Base-by-base conservation (phyloP, 2,113 vertebrate species). In the Oreochromis tanganicae region DNA sequence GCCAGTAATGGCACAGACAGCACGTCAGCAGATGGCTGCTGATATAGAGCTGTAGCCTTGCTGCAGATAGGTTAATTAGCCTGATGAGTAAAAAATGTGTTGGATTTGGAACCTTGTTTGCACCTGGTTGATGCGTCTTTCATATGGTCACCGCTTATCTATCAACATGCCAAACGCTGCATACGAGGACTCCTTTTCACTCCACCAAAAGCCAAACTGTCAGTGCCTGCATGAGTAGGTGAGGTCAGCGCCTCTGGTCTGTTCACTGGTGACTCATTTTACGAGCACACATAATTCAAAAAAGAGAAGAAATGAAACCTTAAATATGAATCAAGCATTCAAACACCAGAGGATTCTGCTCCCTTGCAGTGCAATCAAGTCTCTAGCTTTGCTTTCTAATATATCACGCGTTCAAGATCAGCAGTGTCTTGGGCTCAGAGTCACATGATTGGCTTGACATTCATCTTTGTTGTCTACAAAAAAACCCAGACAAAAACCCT, bases 41-140 rank as follows among this genome's bases (percentile, higher is more conserved):
- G 95, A 94, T 96, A 95, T 90, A 90, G 88, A 93, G 91, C 93
- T 8, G 66, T 85, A 86, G 94, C 92, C 94, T 91, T 79, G 29
- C 89, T 89, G 86, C 86, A 91, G 92, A 95, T 95, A 95, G 94
- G 93, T 96, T 96, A 96, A 96, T 97, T 96, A 96, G 95, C 90
- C 89, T 48, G 91, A 95, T 94, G 92, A 95, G 94, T 93, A 92
- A 90, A 95, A 93, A 95, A 93, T 89, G 91, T 95, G 95, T 94
- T 92, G 43, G 55, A 87, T 93, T 93, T 93, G 94, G 93, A 92
- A 89, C 63, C 29, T 79, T 85, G 85, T 89, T 86, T 87, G 81
- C 75, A 90, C 83, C 81, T 71, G 52, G 92, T 92, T 88, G 88
- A 90, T 87, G 52, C 41, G 38, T 87, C 85, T 63, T 46, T 93